These are phyloP conservation scores for Calyptomena viridis DNA, from an alignment of 2,113 vertebrate genomes.

Conservation along the genomic window DNA sequence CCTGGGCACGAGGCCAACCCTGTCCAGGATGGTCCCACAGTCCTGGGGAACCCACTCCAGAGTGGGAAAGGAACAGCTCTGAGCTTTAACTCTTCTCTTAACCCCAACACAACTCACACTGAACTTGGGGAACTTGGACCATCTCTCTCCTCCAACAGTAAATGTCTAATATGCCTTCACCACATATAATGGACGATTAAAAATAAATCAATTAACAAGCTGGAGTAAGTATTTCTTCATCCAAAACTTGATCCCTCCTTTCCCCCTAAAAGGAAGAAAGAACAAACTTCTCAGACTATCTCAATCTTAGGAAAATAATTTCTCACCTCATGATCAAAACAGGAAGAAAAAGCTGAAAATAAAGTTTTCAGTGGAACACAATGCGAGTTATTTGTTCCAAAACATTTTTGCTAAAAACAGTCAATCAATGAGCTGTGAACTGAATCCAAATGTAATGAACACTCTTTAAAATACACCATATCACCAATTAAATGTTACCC, in stretches of 20 bases:
- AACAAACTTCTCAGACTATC: neutral
- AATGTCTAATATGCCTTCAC: neutral
- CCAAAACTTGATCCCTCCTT: accelerated
- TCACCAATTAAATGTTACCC: neutral
- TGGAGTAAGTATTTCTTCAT: neutral
- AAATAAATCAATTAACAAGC: neutral
- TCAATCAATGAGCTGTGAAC: neutral
- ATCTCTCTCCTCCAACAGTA: neutral
- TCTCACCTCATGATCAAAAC: neutral
- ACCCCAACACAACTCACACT: neutral
- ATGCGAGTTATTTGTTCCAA: neutral
- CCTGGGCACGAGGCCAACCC: neutral
- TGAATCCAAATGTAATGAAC: neutral
- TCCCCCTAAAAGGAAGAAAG: neutral
- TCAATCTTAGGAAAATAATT: neutral
- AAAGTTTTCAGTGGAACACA: neutral
- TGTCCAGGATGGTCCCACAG: neutral
- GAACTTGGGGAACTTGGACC: neutral
- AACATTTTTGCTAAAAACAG: neutral
- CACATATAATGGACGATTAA: accelerated
- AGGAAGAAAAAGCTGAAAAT: neutral
- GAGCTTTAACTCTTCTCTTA: neutral
- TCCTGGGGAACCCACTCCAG: neutral
- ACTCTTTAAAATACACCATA: neutral
- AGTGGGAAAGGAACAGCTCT: neutral